phyloP scores from a whole-genome alignment of 2,113 vertebrate genomes.

The Lonchura striata region DNA sequence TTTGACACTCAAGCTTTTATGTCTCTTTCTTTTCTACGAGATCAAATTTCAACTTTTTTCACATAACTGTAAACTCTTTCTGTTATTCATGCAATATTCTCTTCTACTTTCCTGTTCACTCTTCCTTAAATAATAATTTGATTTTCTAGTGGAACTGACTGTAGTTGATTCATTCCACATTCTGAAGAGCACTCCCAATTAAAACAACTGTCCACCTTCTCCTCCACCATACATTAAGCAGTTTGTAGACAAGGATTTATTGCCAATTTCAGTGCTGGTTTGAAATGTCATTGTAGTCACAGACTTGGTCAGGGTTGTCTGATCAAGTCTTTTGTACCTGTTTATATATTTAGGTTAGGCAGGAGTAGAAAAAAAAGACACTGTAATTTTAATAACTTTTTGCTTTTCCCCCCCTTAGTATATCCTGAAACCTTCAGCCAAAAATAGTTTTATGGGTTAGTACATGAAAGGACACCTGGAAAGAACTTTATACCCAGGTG shows the following conservation, averaged over 20 bases:
- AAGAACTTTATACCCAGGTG: neutral
- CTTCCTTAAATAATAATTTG: neutral
- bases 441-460: neutral
- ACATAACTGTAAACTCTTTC: neutral
- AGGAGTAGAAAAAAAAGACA: neutral
- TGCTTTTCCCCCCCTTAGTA: neutral
- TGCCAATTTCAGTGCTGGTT: neutral
- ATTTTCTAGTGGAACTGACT: neutral
- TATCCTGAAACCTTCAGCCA: neutral
- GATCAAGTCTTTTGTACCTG: neutral
- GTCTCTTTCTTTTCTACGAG: neutral
- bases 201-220: neutral
- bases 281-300: neutral
- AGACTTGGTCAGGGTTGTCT: neutral
- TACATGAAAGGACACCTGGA: neutral
- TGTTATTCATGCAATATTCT: neutral
- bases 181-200: neutral
- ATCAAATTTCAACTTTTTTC: neutral
- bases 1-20: neutral
- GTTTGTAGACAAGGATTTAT: neutral
- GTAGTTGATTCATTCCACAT: neutral
- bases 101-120: neutral
- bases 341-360: neutral
- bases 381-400: neutral
- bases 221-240: neutral